Conservation (phyloP, 1,140 invertebrate genomes). For the Eriosoma lanigerum region DNA sequence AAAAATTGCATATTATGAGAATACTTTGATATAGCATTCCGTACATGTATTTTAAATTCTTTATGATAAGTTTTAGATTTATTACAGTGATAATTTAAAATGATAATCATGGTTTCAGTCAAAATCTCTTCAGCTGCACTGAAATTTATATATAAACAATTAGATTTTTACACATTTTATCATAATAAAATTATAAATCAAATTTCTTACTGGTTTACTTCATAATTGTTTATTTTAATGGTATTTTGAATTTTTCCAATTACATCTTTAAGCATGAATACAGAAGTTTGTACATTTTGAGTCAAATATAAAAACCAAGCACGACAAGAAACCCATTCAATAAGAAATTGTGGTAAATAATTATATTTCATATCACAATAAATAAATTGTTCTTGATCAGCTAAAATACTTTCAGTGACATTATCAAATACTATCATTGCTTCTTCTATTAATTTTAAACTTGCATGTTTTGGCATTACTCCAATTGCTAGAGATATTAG, state of each 20-base stretch:
- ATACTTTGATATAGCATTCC: conserved; percentile 37
- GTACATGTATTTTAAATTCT: conserved; percentile 21
- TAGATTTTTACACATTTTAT: background rate
- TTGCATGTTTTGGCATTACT: conserved; percentile 54
- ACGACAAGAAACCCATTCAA: conserved; percentile 63
- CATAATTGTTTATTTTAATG: background rate
- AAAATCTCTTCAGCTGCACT: conserved; percentile 46
- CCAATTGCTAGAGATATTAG: conserved; percentile 55
- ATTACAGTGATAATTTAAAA: conserved; percentile 45
- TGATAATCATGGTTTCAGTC: conserved; percentile 31
- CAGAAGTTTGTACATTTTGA: conserved; percentile 56
- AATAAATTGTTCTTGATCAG: conserved; percentile 33
- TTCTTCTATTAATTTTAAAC: conserved; percentile 11
- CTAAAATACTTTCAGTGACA: background rate
- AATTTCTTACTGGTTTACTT: conserved; percentile 21
- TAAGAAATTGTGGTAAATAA: conserved; percentile 56
- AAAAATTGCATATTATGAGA: conserved; percentile 48
- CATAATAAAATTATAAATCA: background rate
- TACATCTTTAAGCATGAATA: conserved; percentile 57
- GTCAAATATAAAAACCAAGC: conserved; percentile 61
- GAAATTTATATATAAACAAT: background rate
- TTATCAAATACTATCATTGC: conserved; percentile 28
- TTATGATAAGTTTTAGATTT: conserved; percentile 45
- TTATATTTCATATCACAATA: conserved; percentile 5
- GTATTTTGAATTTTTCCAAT: conserved; percentile 53